Evolutionary conservation across 35 echinoderm and acorn worm genomes (phyloP).

Genomic region (Nesometra sesokonis): DNA sequence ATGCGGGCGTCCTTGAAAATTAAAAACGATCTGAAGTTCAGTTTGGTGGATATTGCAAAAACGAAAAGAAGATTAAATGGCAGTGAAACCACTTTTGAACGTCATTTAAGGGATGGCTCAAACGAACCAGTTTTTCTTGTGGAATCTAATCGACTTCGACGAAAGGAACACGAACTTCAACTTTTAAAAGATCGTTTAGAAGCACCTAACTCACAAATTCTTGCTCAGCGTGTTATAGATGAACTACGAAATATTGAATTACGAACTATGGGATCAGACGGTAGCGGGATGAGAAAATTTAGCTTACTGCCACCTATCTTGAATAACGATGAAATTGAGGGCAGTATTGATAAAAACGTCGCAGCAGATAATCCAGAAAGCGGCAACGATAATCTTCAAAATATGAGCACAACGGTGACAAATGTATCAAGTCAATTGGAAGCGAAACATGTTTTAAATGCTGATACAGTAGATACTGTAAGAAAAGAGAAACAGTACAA

Average conservation of each 20-base stretch:
- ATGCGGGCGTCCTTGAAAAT: background rate
- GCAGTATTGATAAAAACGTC: too few species aligned
- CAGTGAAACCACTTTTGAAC: background rate
- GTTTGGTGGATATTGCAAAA: background rate
- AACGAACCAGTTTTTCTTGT: background rate
- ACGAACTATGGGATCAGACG: background rate
- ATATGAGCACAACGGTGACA: too few species aligned
- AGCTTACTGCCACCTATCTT: background rate
- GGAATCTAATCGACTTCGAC: background rate
- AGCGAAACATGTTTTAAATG: too few species aligned
- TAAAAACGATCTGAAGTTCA: background rate
- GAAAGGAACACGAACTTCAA: background rate
- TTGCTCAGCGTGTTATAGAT: background rate
- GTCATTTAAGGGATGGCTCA: background rate
- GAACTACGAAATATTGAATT: background rate
- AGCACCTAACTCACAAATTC: background rate
- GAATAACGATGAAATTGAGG: background rate
- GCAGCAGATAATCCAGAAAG: too few species aligned
- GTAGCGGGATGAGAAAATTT: background rate
- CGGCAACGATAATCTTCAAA: too few species aligned
- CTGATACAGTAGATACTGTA: too few species aligned
- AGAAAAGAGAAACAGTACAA: too few species aligned
- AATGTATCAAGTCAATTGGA: too few species aligned
- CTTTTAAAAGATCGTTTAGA: background rate
- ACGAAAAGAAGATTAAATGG: background rate